Percentiles rank a stretch among this genome's conserved stretches.
Evolutionary conservation across 2,888 invertebrate species (phyloP).

Genomic region (Theretra japonica): DNA sequence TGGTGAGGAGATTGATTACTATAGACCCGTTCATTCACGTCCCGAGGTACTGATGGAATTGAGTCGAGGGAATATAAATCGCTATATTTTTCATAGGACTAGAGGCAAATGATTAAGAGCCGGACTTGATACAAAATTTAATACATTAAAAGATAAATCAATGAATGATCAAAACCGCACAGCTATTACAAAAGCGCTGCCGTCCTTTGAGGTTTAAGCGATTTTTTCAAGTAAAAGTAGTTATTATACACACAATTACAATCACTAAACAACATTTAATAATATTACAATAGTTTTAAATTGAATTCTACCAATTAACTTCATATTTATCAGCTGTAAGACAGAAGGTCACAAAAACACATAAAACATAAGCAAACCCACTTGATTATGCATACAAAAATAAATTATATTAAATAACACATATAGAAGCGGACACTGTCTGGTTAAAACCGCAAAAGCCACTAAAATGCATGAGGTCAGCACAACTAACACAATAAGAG

Average conservation of each 20-base stretch:
- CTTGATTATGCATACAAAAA: conserved; percentile 7
- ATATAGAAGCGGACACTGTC: not conserved
- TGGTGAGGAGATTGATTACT: conserved; percentile 44
- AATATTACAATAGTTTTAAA: not conserved
- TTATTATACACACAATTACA: too few relatives aligned
- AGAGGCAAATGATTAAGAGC: too few relatives aligned
- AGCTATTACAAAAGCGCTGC: too few relatives aligned
- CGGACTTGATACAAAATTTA: too few relatives aligned
- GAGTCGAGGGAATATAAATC: not conserved
- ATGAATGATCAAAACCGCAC: too few relatives aligned
- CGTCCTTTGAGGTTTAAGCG: too few relatives aligned
- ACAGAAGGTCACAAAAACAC: not conserved
- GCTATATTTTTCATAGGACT: not conserved
- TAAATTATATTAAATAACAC: not conserved
- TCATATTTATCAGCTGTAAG: not conserved
- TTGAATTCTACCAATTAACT: not conserved
- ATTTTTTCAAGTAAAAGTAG: too few relatives aligned
- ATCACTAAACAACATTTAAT: not conserved
- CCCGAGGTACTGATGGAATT: not conserved
- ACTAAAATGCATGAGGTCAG: conserved; percentile 12
- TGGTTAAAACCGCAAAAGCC: not conserved
- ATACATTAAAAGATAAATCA: too few relatives aligned
- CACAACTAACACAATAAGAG: not conserved
- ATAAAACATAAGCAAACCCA: not conserved
- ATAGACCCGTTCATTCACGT: conserved; percentile 19